Conservation (phyloP, 2,113 vertebrate species). For the Corythoichthys haematopterus region DNA sequence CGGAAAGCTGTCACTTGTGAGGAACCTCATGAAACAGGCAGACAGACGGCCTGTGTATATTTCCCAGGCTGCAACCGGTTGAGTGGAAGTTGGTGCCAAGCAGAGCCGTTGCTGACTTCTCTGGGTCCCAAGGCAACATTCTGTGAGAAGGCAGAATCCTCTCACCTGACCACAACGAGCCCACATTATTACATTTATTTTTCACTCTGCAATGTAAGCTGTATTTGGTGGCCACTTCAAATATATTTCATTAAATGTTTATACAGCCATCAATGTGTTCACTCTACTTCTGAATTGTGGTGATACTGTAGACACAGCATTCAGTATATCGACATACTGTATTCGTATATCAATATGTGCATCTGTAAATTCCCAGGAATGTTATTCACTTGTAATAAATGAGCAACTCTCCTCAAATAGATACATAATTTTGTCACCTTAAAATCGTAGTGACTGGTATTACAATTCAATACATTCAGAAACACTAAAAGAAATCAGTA, state of each 20-base stretch:
- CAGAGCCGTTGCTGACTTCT: not conserved
- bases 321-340: not conserved
- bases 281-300: not conserved
- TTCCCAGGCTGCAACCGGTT: slow-evolving; percentile 39
- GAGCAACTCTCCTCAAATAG: not conserved
- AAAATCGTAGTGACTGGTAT: not conserved
- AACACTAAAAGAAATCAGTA: too few species aligned
- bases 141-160: not conserved
- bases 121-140: not conserved
- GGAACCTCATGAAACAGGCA: slow-evolving; percentile 32
- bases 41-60: slow-evolving; percentile 37
- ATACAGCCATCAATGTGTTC: not conserved
- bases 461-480: not conserved
- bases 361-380: not conserved
- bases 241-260: not conserved
- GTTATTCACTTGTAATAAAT: not conserved
- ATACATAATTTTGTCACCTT: too few species aligned
- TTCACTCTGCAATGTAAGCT: not conserved
- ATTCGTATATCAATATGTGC: not conserved
- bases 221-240: not conserved
- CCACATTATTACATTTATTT: not conserved
- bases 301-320: not conserved
- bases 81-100: slow-evolving; percentile 36
- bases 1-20: slow-evolving; percentile 53
- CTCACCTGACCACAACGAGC: not conserved